Evolutionary conservation across 2,797 vertebrate species (phyloP).

Genomic region (Vireo griseus): DNA sequence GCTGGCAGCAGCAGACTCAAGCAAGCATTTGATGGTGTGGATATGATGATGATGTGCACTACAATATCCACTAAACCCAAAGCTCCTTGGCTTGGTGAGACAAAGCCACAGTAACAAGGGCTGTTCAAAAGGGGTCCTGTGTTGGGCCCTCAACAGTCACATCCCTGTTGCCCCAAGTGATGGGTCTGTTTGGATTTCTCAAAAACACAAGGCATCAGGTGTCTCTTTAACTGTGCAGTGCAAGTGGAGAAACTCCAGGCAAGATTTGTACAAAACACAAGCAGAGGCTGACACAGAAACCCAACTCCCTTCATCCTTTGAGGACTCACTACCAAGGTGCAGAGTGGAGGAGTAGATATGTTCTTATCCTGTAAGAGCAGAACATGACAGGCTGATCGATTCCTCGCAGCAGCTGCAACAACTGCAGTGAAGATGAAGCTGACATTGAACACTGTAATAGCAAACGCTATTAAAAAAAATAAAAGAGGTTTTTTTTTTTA

Average conservation of each 20-base stretch:
- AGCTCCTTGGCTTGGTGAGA: background rate
- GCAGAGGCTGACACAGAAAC: background rate
- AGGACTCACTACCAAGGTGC: rapidly evolving
- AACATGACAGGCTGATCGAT: background rate
- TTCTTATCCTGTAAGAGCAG: background rate
- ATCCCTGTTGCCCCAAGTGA: background rate
- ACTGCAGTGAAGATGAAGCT: background rate
- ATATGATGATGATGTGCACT: background rate
- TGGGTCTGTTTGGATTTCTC: background rate
- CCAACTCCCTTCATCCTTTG: background rate
- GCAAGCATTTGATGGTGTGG: background rate
- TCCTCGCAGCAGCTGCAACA: background rate
- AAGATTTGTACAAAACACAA: background rate
- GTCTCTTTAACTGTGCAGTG: background rate
- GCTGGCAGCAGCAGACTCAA: background rate
- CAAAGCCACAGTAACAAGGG: background rate
- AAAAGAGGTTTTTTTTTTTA: background rate
- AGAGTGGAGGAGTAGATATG: background rate
- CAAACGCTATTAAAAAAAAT: background rate
- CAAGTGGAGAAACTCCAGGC: background rate
- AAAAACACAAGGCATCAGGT: background rate
- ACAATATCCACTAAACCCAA: background rate
- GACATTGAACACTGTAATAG: background rate
- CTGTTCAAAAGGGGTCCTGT: background rate
- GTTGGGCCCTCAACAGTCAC: background rate